Percentiles rank a stretch among this genome's conserved stretches.
Evolutionary conservation across 2,888 invertebrate species (phyloP).

Genomic region (Eustalomyia histrio): DNA sequence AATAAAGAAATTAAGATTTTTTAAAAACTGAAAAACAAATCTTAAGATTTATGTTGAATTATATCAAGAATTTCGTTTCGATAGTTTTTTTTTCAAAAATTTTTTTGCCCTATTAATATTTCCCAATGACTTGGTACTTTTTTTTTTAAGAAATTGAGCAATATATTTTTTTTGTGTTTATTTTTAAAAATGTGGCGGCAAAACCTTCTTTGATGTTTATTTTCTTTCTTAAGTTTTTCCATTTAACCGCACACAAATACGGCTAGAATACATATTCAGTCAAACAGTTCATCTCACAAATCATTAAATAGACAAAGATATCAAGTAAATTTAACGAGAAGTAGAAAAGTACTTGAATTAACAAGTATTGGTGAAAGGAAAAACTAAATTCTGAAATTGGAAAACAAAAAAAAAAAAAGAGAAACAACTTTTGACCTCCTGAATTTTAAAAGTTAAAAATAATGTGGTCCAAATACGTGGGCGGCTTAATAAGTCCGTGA

Average conservation of each 20-base stretch:
- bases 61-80: constrained; percentile 11
- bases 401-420: no score
- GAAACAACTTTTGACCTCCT: no score
- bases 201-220: constrained; percentile 40
- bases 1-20: not conserved
- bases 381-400: not conserved
- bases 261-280: not conserved
- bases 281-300: constrained; percentile 29
- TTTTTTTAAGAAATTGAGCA: constrained; percentile 14
- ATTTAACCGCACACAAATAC: constrained; percentile 8
- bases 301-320: constrained; percentile 57
- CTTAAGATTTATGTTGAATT: constrained; percentile 42
- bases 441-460: no score
- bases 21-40: not conserved
- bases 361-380: constrained; percentile 7
- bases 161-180: not conserved
- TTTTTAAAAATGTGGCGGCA: constrained; percentile 33
- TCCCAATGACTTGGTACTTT: constrained; percentile 32
- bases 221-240: constrained; percentile 1
- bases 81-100: not conserved
- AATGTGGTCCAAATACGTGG: no score
- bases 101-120: constrained; percentile 34
- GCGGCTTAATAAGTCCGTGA: no score
- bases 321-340: constrained; percentile 46
- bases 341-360: constrained; percentile 29